Percentiles rank a stretch among this genome's conserved stretches.
Evolutionary conservation across 2,888 invertebrate species (phyloP).

Genomic region (Palloptera scutellata): DNA sequence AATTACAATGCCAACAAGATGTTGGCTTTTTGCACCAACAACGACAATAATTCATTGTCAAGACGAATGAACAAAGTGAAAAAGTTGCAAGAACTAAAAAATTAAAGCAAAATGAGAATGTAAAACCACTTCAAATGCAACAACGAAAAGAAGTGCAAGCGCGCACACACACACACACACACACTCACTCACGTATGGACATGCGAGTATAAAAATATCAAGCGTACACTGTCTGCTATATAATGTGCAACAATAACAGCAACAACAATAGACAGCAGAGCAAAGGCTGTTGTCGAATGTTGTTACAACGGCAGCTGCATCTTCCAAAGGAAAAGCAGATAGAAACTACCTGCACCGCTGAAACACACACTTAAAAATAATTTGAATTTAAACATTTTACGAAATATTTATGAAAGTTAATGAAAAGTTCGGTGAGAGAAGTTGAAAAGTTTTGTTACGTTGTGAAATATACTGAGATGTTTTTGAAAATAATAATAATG

Average conservation of each 20-base stretch:
- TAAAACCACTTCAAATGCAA: neutral
- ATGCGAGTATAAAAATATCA: no score
- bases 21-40: slow-evolving; percentile 10
- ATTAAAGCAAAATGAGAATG: neutral
- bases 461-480: no score
- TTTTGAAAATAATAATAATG: no score
- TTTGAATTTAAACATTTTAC: no score
- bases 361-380: no score
- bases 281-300: slow-evolving; percentile 32
- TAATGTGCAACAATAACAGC: neutral
- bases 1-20: slow-evolving; percentile 45
- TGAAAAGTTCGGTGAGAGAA: no score
- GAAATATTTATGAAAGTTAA: no score
- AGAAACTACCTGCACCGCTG: neutral
- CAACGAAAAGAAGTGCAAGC: slow-evolving; percentile 2
- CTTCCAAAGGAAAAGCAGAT: slow-evolving; percentile 19
- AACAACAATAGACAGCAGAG: neutral
- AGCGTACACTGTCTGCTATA: no score
- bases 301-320: slow-evolving; percentile 48
- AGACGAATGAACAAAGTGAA: slow-evolving; percentile 12
- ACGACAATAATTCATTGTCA: slow-evolving; percentile 36
- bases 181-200: neutral
- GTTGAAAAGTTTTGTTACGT: no score
- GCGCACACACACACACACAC: neutral
- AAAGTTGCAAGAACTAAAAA: neutral